Evolutionary conservation across 2,888 invertebrate species (phyloP), one percentile per base, ranked within the genome.

Genomic region (Diplolepis rosae): DNA sequence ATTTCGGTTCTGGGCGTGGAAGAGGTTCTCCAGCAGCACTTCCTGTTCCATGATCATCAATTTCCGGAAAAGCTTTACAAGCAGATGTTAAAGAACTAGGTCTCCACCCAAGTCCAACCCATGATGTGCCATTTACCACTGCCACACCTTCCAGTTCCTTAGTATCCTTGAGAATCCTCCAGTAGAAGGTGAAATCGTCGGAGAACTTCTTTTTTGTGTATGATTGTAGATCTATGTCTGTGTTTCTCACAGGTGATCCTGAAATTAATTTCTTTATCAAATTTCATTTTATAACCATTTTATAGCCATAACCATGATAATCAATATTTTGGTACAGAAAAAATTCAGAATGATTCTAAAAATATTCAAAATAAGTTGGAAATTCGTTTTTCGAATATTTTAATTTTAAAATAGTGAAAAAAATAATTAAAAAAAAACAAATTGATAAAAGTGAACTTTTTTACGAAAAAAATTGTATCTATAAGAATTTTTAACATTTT

Each of bases 61-160:
- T 91, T 0, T 93, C 90, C 0, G 96, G 96, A 87, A 95, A 95
- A 81, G 95, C 94, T 83, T 94, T 94, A 85, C 96, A 96, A 67
- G 92, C 91, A 22, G 94, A 92, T 0, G 94, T 95, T 69, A 95
- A 83, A 9, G 92, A 91, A 48, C 90, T 91, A 0, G 98, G 97
- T 69, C 98, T 91, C 98, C 98, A 98, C n/a, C 98, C 98, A 5
- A 98, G 80, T 6, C 94, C 96, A 88, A 89, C 81, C 90, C 89
- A 98, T 13, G 96, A 95, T 0, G 95, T 94, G 1, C 96, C 93
- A 80, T 97, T 96, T n/a, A 95, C 96, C 61, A 94, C 92, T 89
- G 98, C 92, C 0, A 97, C 92, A 27, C 97, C 91, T 88, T 98
- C 98, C 28, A 98, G 90, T 89, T 98, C 98, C n/a, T 92, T 92